Conservation (phyloP, 2,888 invertebrate species). For the Drosophila robusta region DNA sequence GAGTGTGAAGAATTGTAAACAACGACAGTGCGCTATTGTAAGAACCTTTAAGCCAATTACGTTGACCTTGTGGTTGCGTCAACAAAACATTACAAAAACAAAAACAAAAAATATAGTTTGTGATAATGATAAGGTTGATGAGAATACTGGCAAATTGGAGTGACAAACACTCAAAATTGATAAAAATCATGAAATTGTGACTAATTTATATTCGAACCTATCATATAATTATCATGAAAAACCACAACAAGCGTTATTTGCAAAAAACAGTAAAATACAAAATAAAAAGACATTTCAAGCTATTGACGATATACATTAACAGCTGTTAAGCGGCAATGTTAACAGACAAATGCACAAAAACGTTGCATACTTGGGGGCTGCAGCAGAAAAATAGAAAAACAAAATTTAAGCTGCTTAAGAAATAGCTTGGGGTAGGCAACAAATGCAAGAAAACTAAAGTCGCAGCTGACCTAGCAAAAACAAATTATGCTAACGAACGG, state of each 20-base stretch:
- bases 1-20: slow-evolving; percentile 58
- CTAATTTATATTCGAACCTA: slow-evolving; percentile 26
- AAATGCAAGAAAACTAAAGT: slow-evolving; percentile 7
- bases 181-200: slow-evolving; percentile 17
- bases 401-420: slow-evolving; percentile 5
- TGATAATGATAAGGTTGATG: slow-evolving; percentile 22
- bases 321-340: slow-evolving; percentile 15
- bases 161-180: slow-evolving; percentile 7
- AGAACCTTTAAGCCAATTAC: slow-evolving; percentile 48
- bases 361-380: slow-evolving; percentile 44
- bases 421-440: slow-evolving; percentile 25
- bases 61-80: slow-evolving; percentile 47
- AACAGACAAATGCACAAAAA: background rate
- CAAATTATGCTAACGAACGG: slow-evolving; percentile 19
- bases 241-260: background rate
- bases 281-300: slow-evolving; percentile 5
- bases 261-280: background rate
- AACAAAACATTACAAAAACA: slow-evolving; percentile 11
- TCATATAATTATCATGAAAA: slow-evolving; percentile 7
- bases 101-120: slow-evolving; percentile 21
- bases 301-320: slow-evolving; percentile 5
- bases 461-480: slow-evolving; percentile 10
- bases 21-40: slow-evolving; percentile 23
- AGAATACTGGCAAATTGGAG: slow-evolving; percentile 20
- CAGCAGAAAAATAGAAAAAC: background rate